A percentile compares a stretch with the other conserved stretches of the same genome.
Evolutionary conservation across 2,113 vertebrate genomes (phyloP).

Genomic region (Seriola rivoliana): DNA sequence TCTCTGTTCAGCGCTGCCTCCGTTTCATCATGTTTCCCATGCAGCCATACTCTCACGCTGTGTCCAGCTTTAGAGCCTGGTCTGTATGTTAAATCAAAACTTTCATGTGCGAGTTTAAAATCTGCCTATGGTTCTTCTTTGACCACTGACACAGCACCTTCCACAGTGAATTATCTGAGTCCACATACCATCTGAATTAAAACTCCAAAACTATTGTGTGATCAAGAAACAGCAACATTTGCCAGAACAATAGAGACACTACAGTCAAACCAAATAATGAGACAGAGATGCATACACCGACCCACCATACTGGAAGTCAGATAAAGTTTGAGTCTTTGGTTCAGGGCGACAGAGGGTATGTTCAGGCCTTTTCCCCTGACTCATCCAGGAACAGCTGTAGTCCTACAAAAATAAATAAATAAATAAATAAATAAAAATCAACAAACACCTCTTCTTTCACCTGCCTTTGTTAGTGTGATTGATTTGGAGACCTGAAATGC

Average conservation of each 20-base stretch:
- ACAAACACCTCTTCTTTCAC: slow-evolving; percentile 45
- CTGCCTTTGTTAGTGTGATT: slow-evolving; percentile 73
- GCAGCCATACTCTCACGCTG: slow-evolving; percentile 56
- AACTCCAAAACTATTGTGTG: neutral
- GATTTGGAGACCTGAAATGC: slow-evolving; percentile 77
- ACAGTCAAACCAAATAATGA: neutral
- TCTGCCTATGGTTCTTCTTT: slow-evolving; percentile 28
- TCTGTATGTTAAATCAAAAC: slow-evolving; percentile 42
- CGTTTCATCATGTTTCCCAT: slow-evolving; percentile 66
- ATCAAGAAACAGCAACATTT: neutral
- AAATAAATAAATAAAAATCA: neutral
- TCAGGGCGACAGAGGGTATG: slow-evolving; percentile 29
- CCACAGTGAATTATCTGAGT: neutral
- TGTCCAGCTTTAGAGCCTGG: slow-evolving; percentile 27
- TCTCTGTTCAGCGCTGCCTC: slow-evolving; percentile 56
- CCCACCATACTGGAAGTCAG: neutral
- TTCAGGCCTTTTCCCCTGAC: slow-evolving; percentile 52
- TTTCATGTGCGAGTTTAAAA: slow-evolving; percentile 46
- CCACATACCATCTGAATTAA: neutral
- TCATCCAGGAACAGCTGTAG: slow-evolving; percentile 49
- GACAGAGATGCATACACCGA: neutral
- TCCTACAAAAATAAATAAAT: slow-evolving; percentile 8
- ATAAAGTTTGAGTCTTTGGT: slow-evolving; percentile 42
- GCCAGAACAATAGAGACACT: neutral
- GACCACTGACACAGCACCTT: slow-evolving; percentile 31